These are phyloP conservation scores for Chelonus formosanus DNA, from an alignment of 2,888 invertebrate species.

Conservation along the genomic window DNA sequence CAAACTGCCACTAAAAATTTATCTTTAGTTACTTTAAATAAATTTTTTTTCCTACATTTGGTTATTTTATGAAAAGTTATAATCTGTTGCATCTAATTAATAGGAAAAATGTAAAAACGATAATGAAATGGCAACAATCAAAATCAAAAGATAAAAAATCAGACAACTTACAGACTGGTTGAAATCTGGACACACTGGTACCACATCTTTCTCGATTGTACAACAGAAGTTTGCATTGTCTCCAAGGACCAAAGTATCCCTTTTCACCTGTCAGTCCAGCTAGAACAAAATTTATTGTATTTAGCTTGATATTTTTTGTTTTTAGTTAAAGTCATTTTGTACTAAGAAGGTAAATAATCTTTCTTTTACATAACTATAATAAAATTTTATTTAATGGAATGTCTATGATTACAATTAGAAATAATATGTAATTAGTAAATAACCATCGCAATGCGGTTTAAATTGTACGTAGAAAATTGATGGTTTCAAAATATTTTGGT, in stretches of 20 bases:
- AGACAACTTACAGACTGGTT: slow-evolving; percentile 75
- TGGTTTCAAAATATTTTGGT: no score
- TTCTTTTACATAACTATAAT: no score
- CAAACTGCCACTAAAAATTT: slow-evolving; percentile 77
- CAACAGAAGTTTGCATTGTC: slow-evolving; percentile 81
- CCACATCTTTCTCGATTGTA: slow-evolving; percentile 88
- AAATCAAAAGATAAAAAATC: no score
- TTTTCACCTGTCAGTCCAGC: slow-evolving; percentile 68
- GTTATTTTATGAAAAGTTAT: neutral
- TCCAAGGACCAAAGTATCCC: slow-evolving; percentile 90
- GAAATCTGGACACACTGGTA: slow-evolving; percentile 79
- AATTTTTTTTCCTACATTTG: no score
- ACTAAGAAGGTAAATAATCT: no score
- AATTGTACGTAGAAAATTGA: no score
- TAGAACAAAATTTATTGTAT: neutral
- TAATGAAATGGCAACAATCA: no score
- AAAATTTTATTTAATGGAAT: no score
- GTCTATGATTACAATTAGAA: no score
- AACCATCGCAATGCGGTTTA: no score
- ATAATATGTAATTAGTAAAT: no score
- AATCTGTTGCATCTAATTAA: neutral
- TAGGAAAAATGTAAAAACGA: neutral
- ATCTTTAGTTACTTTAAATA: slow-evolving; percentile 6
- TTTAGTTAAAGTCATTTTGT: no score
- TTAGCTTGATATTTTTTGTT: neutral